These are phyloP conservation scores for Clarias gariepinus DNA, from an alignment of 2,113 vertebrate species.

Conservation along the genomic window DNA sequence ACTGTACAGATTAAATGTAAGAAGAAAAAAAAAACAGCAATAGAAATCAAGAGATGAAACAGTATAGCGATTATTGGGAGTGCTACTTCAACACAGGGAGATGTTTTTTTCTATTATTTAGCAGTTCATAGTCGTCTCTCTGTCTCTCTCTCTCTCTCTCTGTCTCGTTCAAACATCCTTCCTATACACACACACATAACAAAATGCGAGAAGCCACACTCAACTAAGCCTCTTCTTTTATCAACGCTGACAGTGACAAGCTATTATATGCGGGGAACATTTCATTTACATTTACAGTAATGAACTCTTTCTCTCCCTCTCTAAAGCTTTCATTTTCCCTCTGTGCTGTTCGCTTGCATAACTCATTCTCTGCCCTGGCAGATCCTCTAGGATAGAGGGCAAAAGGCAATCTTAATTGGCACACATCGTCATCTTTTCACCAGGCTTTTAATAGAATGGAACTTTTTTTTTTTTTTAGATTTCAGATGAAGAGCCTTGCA, in stretches of 20 bases:
- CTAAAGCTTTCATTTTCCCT: conserved; percentile 28
- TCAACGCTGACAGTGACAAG: conserved; percentile 63
- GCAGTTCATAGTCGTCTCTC: conserved; percentile 9
- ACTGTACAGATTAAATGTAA: not conserved
- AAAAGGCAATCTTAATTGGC: conserved; percentile 74
- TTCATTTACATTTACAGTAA: conserved; percentile 72
- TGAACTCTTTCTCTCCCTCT: conserved; percentile 56
- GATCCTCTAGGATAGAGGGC: conserved; percentile 65
- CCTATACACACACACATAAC: not conserved
- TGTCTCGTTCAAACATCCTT: not conserved
- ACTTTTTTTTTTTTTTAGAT: conserved; percentile 47
- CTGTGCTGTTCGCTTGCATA: conserved; percentile 30
- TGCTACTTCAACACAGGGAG: conserved; percentile 32
- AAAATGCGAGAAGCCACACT: conserved; percentile 22
- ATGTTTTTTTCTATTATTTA: conserved; percentile 19
- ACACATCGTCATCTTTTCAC: conserved; percentile 62
- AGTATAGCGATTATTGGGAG: conserved; percentile 37
- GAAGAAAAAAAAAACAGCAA: not conserved
- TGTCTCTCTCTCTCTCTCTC: not conserved
- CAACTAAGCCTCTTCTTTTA: conserved; percentile 56
- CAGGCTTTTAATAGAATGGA: conserved; percentile 61
- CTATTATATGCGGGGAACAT: conserved; percentile 56
- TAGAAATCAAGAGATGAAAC: conserved; percentile 6
- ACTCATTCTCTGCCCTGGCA: conserved; percentile 56
- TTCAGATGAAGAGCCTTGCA: conserved; percentile 63